phyloP scores from a whole-genome alignment of 2,113 vertebrate genomes.

The Leptobrachium ailaonicum region DNA sequence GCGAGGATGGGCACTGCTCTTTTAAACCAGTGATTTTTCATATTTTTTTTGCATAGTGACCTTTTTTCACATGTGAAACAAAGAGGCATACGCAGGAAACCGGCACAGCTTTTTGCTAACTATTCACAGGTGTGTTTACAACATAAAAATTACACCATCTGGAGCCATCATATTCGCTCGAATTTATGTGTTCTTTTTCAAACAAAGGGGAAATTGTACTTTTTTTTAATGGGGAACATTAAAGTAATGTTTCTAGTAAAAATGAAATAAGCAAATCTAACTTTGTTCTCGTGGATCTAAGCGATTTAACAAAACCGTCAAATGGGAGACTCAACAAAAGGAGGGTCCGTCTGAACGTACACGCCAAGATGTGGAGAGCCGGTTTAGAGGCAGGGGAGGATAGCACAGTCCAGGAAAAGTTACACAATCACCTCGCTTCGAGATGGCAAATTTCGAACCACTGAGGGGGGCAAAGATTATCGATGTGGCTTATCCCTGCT shows the following conservation, averaged over 20 bases:
- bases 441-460: no score
- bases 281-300: conserved; percentile 18
- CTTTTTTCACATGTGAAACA: no score
- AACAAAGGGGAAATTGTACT: conserved; percentile 36
- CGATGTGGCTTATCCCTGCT: no score
- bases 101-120: conserved; percentile 1
- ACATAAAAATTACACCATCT: conserved; percentile 12
- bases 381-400: neutral
- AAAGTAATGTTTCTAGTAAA: conserved; percentile 31
- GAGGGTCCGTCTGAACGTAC: neutral
- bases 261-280: conserved; percentile 24
- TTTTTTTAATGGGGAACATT: conserved; percentile 30
- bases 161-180: conserved; percentile 2
- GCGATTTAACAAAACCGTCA: conserved; percentile 19
- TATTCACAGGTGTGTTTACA: conserved; percentile 38
- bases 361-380: neutral
- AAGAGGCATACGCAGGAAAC: no score
- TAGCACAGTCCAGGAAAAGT: neutral
- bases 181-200: conserved; percentile 22
- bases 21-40: no score
- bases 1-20: no score
- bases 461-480: no score
- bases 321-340: conserved; percentile 3
- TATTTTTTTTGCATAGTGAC: no score
- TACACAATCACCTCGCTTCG: no score